Base-by-base conservation (phyloP, 2,888 invertebrate species). In the Catotricha subobsoleta region DNA sequence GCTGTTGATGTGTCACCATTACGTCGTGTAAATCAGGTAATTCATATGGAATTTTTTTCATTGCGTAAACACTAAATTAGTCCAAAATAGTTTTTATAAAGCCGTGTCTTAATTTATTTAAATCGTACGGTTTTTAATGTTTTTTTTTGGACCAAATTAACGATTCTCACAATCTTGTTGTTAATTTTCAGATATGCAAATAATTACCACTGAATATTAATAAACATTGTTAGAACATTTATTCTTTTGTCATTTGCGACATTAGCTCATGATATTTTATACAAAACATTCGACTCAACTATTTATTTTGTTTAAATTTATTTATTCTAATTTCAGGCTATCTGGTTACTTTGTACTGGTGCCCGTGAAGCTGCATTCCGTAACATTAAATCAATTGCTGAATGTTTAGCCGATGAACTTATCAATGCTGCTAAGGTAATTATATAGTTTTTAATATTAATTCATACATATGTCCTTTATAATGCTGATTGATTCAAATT, bases 341-440 rank as follows among this genome's bases (percentile, higher is more conserved):
- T 99, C 64, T 99, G 95, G 95, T 71, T 99, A 57, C 66, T 99
- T 58, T 97, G 97, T 67, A 98, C 97, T 40, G 98, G 98, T 48
- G 95, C 98, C 39, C 80, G 98, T 53, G 97, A 98, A 67, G 94
- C 98, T 47, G 90, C 98, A 39, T 99, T 99, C 80, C 80, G 98
- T 59, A 99, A 98, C 70, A 97, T 98, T 62, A 99, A 98, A 69
- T 95, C 95, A 39, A 98, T 99, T 59, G 97, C 98, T 46, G 98
- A 99, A 67, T 99, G 98, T 67, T 74, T 98, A 56, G 97, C 98
- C 60, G 98, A 99, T 73, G 98, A 99, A 67, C 79, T 99, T 44
- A 99, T 99, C 64, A 99, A 99, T 60, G 98, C 98, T 52, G 95
- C 97, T 40, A 98, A 97, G 79, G 81, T 80, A 60, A 44, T 23